phyloP scores from a whole-genome alignment of 1,140 invertebrate species.

The Tachypleus tridentatus region DNA sequence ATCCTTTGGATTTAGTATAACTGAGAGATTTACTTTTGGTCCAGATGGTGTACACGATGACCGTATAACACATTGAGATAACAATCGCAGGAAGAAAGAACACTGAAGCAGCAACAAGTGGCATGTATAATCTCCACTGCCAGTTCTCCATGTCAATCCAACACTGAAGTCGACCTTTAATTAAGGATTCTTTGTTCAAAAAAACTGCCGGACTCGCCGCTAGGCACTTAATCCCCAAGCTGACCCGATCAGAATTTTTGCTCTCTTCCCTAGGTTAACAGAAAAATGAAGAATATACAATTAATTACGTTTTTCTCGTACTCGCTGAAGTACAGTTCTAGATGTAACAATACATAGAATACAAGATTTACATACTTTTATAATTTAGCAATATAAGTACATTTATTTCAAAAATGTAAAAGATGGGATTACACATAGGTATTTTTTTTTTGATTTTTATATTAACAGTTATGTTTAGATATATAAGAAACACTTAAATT shows the following conservation, averaged over 20 bases:
- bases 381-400: no score
- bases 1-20: slow-evolving; percentile 12
- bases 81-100: slow-evolving; percentile 81
- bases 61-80: slow-evolving; percentile 77
- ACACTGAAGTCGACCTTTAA: slow-evolving; percentile 56
- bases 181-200: slow-evolving; percentile 58
- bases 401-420: no score
- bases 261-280: slow-evolving; percentile 55
- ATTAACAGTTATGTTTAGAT: no score
- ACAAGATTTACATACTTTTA: no score
- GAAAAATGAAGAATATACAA: no score
- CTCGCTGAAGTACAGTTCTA: no score
- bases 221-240: slow-evolving; percentile 70
- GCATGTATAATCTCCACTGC: slow-evolving; percentile 78
- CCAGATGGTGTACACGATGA: slow-evolving; percentile 89
- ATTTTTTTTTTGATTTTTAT: no score
- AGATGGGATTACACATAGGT: no score
- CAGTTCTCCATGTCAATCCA: slow-evolving; percentile 71
- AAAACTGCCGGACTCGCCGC: slow-evolving; percentile 77
- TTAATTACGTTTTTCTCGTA: no score
- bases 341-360: no score
- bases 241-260: slow-evolving; percentile 55
- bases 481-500: no score
- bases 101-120: slow-evolving; percentile 60
- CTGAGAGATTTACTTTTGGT: slow-evolving; percentile 45